These are phyloP conservation scores for Noctua pronuba DNA, from an alignment of 2,888 invertebrate genomes.

Conservation along the genomic window DNA sequence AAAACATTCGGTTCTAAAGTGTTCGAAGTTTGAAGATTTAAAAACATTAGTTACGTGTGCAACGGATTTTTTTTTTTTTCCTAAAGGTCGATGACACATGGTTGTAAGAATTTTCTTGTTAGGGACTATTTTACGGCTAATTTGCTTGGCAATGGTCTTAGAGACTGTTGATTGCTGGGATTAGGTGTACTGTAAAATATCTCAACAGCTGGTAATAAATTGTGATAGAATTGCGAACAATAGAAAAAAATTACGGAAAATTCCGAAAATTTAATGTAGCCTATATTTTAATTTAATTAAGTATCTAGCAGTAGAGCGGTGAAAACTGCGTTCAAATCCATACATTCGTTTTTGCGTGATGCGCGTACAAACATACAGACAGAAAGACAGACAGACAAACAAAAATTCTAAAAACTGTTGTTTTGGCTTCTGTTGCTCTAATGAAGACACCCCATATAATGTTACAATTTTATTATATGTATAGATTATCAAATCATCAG, in stretches of 20 bases:
- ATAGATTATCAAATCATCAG: background rate
- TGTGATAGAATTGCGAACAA: background rate
- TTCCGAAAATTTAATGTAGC: too few relatives aligned
- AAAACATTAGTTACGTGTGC: constrained; percentile 73
- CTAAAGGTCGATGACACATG: constrained; percentile 58
- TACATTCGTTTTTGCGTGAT: too few relatives aligned
- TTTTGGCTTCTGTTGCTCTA: too few relatives aligned
- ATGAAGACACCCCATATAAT: too few relatives aligned
- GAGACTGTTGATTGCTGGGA: constrained; percentile 7
- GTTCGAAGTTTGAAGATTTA: constrained; percentile 56
- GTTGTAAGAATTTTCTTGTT: constrained; percentile 29
- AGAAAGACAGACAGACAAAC: too few relatives aligned
- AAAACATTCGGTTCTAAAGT: constrained; percentile 47
- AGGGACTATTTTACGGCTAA: constrained; percentile 42
- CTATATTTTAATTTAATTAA: too few relatives aligned
- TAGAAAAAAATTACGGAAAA: background rate
- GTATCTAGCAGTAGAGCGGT: too few relatives aligned
- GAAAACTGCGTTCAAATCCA: too few relatives aligned
- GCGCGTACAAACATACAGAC: too few relatives aligned
- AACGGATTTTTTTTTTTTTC: constrained; percentile 56
- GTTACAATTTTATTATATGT: too few relatives aligned
- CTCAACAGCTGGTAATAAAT: constrained; percentile 2
- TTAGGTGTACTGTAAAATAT: constrained; percentile 21
- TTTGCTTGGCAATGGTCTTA: constrained; percentile 38
- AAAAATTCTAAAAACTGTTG: too few relatives aligned